Percentiles rank a stretch among this genome's conserved stretches.
Conservation (phyloP, 1,140 invertebrate species). For the Penaeus vannamei region DNA sequence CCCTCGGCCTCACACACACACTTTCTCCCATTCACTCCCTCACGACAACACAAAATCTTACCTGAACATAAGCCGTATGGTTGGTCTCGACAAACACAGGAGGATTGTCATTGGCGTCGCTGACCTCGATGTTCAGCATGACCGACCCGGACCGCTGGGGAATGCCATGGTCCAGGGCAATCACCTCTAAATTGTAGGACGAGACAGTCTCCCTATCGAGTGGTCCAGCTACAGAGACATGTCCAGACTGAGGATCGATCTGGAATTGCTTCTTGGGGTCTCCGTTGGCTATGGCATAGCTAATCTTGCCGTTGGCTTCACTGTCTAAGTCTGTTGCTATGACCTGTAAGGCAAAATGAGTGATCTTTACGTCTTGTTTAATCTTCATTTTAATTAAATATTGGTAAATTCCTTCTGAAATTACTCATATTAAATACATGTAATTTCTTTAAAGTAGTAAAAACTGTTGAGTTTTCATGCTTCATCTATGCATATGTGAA, state of each 20-base stretch:
- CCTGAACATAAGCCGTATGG: constrained; percentile 84
- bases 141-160: constrained; percentile 83
- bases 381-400: neutral
- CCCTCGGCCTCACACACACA: too few species aligned
- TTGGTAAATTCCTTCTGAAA: too few species aligned
- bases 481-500: too few species aligned
- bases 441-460: too few species aligned
- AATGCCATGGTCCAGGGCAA: constrained; percentile 84
- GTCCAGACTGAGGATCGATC: constrained; percentile 84
- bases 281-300: constrained; percentile 85
- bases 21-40: too few species aligned
- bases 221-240: constrained; percentile 81
- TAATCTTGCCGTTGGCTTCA: constrained; percentile 83
- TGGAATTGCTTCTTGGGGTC: constrained; percentile 84
- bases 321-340: constrained; percentile 86
- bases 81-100: constrained; percentile 84
- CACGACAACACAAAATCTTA: constrained; percentile 67
- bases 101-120: constrained; percentile 92
- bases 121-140: constrained; percentile 84
- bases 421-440: too few species aligned
- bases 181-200: constrained; percentile 83
- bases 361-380: constrained; percentile 1
- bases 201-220: constrained; percentile 88
- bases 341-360: constrained; percentile 72
- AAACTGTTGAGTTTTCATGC: too few species aligned